A percentile compares a stretch with the other conserved stretches of the same genome.
Evolutionary conservation across 2,113 vertebrate genomes (phyloP).

Genomic region (Psammodynastes pulverulentus): DNA sequence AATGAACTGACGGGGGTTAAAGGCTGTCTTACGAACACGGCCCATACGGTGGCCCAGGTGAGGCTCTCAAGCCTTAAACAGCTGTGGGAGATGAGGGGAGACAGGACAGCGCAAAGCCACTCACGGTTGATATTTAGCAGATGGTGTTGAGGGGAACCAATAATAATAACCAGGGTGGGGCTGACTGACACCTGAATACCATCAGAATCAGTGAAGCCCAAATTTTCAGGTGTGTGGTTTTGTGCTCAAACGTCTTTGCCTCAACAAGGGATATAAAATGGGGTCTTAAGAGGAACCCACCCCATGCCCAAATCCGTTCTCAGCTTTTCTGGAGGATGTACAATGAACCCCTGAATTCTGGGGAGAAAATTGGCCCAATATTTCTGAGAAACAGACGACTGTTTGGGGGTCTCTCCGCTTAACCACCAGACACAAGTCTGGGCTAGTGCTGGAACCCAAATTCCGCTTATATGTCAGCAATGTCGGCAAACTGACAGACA

Average conservation of each 20-base stretch:
- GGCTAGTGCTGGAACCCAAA: not conserved
- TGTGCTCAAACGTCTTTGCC: not conserved
- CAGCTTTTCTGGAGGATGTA: not conserved
- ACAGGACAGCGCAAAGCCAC: not conserved
- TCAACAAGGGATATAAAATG: not conserved
- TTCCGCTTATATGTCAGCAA: not conserved
- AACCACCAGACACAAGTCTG: not conserved
- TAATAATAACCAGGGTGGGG: not conserved
- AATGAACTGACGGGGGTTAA: not conserved
- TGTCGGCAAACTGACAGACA: not conserved
- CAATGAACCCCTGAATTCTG: not conserved
- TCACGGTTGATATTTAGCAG: not conserved
- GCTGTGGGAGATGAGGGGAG: not conserved
- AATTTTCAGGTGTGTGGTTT: not conserved
- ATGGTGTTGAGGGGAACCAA: not conserved
- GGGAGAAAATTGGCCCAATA: not conserved
- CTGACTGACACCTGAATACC: not conserved
- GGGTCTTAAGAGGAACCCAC: not conserved
- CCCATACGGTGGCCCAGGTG: rapidly evolving
- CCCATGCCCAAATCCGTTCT: not conserved
- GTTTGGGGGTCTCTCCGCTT: not conserved
- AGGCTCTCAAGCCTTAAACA: not conserved
- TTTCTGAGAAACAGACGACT: not conserved
- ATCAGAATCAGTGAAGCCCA: not conserved
- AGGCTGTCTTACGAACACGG: not conserved